Evolutionary conservation across 2,113 vertebrate species (phyloP).

Genomic region (Spheniscus mendiculus): DNA sequence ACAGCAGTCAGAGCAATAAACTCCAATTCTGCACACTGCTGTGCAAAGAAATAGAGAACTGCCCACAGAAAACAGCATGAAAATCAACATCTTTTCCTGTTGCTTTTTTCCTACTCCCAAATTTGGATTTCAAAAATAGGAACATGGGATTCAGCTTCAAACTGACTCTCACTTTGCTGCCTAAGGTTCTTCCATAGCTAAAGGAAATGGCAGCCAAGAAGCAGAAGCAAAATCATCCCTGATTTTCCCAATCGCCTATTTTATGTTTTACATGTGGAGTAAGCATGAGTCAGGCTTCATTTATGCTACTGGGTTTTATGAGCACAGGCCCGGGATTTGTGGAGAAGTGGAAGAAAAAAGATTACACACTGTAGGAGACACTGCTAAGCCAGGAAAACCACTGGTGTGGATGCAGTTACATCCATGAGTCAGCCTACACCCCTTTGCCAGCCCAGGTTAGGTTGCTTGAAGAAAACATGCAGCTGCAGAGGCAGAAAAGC

Average conservation of each 20-base stretch:
- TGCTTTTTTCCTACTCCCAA: background rate
- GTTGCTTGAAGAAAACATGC: background rate
- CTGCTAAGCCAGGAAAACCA: background rate
- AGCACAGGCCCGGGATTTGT: background rate
- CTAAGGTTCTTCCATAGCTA: background rate
- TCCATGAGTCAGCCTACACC: background rate
- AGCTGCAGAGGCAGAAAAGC: background rate
- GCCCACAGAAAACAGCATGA: conserved; percentile 15
- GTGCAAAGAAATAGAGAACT: background rate
- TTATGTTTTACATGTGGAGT: background rate
- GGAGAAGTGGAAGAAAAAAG: background rate
- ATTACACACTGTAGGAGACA: background rate
- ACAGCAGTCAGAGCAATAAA: background rate
- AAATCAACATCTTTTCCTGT: background rate
- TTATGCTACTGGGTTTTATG: background rate
- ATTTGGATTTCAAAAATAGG: conserved; percentile 11
- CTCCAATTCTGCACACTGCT: background rate
- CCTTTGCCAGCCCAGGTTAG: background rate
- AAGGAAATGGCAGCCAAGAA: conserved; percentile 12
- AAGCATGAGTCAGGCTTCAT: background rate
- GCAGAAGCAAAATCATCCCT: background rate
- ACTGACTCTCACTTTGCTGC: background rate
- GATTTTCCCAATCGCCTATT: conserved; percentile 21
- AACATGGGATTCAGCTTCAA: background rate
- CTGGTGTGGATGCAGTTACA: background rate